Evolutionary conservation across 2,888 invertebrate species (phyloP).

Genomic region (Barypeithes pellucidus): DNA sequence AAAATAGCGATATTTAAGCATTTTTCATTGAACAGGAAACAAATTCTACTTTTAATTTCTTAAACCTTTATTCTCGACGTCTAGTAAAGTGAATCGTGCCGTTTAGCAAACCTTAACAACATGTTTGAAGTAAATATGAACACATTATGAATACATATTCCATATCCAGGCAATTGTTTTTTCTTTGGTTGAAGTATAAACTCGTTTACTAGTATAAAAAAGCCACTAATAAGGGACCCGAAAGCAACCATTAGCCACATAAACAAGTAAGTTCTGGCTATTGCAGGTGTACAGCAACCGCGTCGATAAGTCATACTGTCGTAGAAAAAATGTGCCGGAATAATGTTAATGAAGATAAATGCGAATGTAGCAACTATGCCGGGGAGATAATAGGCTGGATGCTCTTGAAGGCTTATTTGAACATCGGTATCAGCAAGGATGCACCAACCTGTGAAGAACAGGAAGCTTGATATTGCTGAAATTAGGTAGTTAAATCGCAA

Average conservation of each 20-base stretch:
- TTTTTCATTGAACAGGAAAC: too few relatives aligned
- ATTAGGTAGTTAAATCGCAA: slow-evolving; percentile 54
- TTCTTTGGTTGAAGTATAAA: slow-evolving; percentile 57
- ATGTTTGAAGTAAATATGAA: slow-evolving; percentile 60
- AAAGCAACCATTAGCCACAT: slow-evolving; percentile 61
- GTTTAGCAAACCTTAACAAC: slow-evolving; percentile 57
- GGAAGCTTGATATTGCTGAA: slow-evolving; percentile 55
- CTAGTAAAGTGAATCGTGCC: slow-evolving; percentile 46
- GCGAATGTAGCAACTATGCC: slow-evolving; percentile 59
- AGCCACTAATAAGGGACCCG: slow-evolving; percentile 60
- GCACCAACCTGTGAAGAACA: slow-evolving; percentile 65
- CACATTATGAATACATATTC: slow-evolving; percentile 61
- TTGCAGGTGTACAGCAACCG: slow-evolving; percentile 54
- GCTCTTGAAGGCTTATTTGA: slow-evolving; percentile 44
- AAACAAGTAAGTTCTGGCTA: slow-evolving; percentile 58
- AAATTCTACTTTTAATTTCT: too few relatives aligned
- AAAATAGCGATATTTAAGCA: too few relatives aligned
- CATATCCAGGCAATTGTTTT: slow-evolving; percentile 62
- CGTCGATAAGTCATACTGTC: slow-evolving; percentile 50
- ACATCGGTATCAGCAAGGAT: slow-evolving; percentile 61
- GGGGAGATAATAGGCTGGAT: slow-evolving; percentile 59
- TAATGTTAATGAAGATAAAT: slow-evolving; percentile 58
- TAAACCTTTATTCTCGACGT: neutral
- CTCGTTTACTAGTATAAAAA: slow-evolving; percentile 61
- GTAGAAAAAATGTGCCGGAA: slow-evolving; percentile 58